Percentiles rank a stretch among this genome's conserved stretches.
Evolutionary conservation across 2,888 invertebrate genomes (phyloP).

Genomic region (Caenorhabditis sp.): DNA sequence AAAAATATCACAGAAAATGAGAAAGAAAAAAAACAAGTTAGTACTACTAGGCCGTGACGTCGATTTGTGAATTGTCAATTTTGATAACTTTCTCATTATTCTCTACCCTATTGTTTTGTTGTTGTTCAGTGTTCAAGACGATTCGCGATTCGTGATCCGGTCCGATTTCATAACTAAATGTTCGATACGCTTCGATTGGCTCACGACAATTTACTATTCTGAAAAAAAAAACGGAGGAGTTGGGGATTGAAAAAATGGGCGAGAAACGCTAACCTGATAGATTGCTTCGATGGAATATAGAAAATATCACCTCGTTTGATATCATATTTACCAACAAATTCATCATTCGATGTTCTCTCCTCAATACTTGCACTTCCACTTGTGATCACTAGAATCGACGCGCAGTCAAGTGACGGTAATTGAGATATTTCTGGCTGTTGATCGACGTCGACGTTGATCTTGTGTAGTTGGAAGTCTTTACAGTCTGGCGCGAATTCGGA

Average conservation of each 20-base stretch:
- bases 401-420: constrained; percentile 63
- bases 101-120: background rate
- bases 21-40: too few species aligned
- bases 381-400: constrained; percentile 64
- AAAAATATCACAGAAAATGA: too few species aligned
- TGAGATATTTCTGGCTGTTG: constrained; percentile 14
- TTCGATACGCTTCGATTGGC: constrained; percentile 61
- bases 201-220: constrained; percentile 42
- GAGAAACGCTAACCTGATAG: constrained; percentile 31
- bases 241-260: background rate
- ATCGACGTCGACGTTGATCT: constrained; percentile 46
- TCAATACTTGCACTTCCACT: constrained; percentile 55
- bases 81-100: background rate
- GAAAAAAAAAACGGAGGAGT: constrained; percentile 1
- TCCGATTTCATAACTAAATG: constrained; percentile 66
- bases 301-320: constrained; percentile 62
- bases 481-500: constrained; percentile 67
- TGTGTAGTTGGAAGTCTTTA: constrained; percentile 65
- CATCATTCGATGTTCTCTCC: constrained; percentile 23
- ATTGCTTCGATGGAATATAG: constrained; percentile 59
- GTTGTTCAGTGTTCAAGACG: constrained; percentile 3
- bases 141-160: constrained; percentile 59
- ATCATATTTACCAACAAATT: constrained; percentile 22
- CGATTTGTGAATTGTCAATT: background rate
- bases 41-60: background rate